phyloP scores from a whole-genome alignment of 23 tunicate genomes.

The Botrylloides violaceus region DNA sequence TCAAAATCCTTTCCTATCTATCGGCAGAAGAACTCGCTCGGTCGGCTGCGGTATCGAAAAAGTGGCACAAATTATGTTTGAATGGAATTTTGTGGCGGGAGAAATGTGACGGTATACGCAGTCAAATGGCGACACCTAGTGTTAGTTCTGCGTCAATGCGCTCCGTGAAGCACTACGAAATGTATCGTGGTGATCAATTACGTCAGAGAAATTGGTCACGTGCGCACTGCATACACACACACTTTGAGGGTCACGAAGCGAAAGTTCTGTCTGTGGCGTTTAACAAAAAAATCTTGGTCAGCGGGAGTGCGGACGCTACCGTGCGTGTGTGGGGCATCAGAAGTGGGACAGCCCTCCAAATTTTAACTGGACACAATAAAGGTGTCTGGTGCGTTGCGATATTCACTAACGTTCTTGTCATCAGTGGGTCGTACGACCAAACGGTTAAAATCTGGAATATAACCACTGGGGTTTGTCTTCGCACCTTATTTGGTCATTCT shows the following conservation, averaged over 20 bases:
- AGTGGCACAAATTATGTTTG: slow-evolving; percentile 48
- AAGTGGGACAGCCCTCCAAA: slow-evolving; percentile 27
- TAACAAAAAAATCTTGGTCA: slow-evolving; percentile 41
- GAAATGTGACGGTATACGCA: slow-evolving; percentile 48
- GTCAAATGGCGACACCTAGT: slow-evolving; percentile 34
- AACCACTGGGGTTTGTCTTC: slow-evolving; percentile 31
- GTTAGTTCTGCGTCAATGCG: not conserved
- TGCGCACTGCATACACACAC: slow-evolving; percentile 23
- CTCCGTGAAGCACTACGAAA: slow-evolving; percentile 2
- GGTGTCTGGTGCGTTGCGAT: slow-evolving; percentile 87
- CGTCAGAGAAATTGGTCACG: slow-evolving; percentile 62
- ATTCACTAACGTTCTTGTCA: slow-evolving; percentile 37
- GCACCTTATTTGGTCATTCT: slow-evolving; percentile 64
- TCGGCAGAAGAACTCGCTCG: slow-evolving; percentile 51
- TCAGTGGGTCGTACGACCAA: slow-evolving; percentile 74
- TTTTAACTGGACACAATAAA: slow-evolving; percentile 70
- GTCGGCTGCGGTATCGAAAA: slow-evolving; percentile 60
- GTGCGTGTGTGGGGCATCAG: slow-evolving; percentile 59
- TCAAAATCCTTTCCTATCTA: slow-evolving; percentile 41
- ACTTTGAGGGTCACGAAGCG: slow-evolving; percentile 50
- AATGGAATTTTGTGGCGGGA: slow-evolving; percentile 45
- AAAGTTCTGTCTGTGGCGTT: slow-evolving; percentile 55
- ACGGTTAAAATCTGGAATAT: slow-evolving; percentile 67
- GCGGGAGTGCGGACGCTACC: slow-evolving; percentile 70
- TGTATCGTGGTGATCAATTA: slow-evolving; percentile 43